phyloP scores from a whole-genome alignment of 2,113 vertebrate genomes.

The Calidris pugnax region DNA sequence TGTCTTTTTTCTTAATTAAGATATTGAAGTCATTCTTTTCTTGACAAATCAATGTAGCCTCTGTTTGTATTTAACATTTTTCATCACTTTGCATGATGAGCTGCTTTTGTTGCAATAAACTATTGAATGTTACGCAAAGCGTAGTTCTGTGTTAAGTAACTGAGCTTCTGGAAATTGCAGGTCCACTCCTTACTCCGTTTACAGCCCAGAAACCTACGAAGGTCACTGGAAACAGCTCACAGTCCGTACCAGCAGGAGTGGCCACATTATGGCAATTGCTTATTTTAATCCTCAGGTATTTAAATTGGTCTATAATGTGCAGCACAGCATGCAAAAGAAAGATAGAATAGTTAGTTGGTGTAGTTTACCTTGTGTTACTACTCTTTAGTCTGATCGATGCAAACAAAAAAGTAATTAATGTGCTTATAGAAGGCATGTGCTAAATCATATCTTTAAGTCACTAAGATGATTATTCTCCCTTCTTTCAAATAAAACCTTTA shows the following conservation, averaged over 20 bases:
- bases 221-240: slow-evolving; percentile 98
- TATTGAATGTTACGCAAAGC: neutral
- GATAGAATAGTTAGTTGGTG: neutral
- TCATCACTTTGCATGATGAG: neutral
- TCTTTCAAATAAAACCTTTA: slow-evolving; percentile 38
- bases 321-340: neutral
- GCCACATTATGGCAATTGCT: slow-evolving; percentile 88
- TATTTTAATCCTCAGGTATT: slow-evolving; percentile 95
- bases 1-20: neutral
- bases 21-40: neutral
- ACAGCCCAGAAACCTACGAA: slow-evolving; percentile 91
- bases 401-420: neutral
- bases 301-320: rapidly evolving
- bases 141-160: neutral
- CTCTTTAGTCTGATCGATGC: neutral
- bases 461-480: neutral
- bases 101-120: neutral
- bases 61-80: neutral
- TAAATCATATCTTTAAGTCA: neutral
- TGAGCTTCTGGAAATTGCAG: slow-evolving; percentile 65
- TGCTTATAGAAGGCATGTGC: neutral
- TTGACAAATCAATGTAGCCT: neutral
- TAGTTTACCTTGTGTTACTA: neutral
- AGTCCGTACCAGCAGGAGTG: slow-evolving; percentile 84
- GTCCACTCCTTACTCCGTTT: slow-evolving; percentile 86